Evolutionary conservation across 2,888 invertebrate species (phyloP), one percentile per base, ranked within the genome.

Genomic region (Philhelius pedissequus): DNA sequence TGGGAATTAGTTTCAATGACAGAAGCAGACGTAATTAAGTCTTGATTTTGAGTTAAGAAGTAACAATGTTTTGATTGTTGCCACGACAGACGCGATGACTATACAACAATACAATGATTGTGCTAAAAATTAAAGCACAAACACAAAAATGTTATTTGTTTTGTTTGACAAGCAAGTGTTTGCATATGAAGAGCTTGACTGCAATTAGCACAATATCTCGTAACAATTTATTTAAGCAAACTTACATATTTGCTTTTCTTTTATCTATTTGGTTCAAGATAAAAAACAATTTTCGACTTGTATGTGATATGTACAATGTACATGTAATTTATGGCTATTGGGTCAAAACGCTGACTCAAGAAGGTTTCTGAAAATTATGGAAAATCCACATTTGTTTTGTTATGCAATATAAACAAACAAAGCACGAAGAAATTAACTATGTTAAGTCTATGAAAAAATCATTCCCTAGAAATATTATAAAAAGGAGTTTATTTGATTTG

Each of bases 1-100:
- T 38, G 18, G n/a, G 20, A 18, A 11, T 45, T 8, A 45, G 25
- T 69, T 60, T 60, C 43, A 69, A 56, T 77, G 56, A 40, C 68
- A 25, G 6, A 56, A 6, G 13, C 1, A 18, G 18, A n/a, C n/a
- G n/a, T 25, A 48, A 25, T 66, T 32, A 6, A 4, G 0, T 32
- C 0, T 18, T 56, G 5, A 22, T 48, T 48, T 48, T 48, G 27
- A 35, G 20, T 52, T 27, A 27, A 43, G 5, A 43, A 27, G 27
- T 60, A 15, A 62, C 62, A 62, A 62, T 62, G 9, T 30, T 2
- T 1, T 1, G 18, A 43, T 43, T 62, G 27, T 58, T 60, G 22
- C 7, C 4, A 3, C 7, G 32, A 13, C 5, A 32, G n/a, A n/a
- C n/a, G n/a, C n/a, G n/a, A n/a, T n/a, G n/a, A n/a, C n/a, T n/a